Base-by-base conservation (phyloP, 2,888 invertebrate genomes). In the Campopleginae sp. region DNA sequence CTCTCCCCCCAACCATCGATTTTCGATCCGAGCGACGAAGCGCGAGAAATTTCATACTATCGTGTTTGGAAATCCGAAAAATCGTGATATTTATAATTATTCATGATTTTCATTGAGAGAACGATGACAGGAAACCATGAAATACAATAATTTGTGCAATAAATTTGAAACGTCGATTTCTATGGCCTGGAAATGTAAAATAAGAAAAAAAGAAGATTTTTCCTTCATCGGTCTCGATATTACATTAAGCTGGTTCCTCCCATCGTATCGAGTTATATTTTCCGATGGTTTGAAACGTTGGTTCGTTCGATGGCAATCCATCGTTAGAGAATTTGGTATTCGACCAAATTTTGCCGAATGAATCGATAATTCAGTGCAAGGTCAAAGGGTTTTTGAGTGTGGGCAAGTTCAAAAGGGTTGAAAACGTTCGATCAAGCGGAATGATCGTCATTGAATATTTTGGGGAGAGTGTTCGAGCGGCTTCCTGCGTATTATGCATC, bases 21-120 rank as follows among this genome's bases (percentile, higher is more conserved):
- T 86, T 85, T 90, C 90, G 89, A 91, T 91, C 90, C 87, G 86
- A 86, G 89, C 88, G 82, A 76, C 86, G 89, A 88, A 87, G 87
- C 88, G 88, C 86, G 84, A 88, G 89, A 85, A 88, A 87, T 86
- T n/a, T 23, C 42, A n/a, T 54, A n/a, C n/a, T 23, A 10, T 12
- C 27, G 5, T 27, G 0, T 27, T 27, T 27, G 1, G 4, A 14
- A 27, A 27, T 6, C 27, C 14, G n/a, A 17, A 4, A 8, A 48
- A 27, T 8, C 27, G 12, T 27, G 1, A 58, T 14, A 6, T 27
- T 5, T 14, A 27, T 27, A 14, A 27, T 27, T n/a, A n/a, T 27
- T 14, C 23, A 14, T 23, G 27, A 14, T 27, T 27, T 12, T 12
- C 23, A 12, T 23, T 23, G 0, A 10, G 14, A 4, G 0, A 12